A percentile compares a stretch with the other conserved stretches of the same genome.
phyloP scores from a whole-genome alignment of 2,113 vertebrate species.

The Circaetus gallicus region DNA sequence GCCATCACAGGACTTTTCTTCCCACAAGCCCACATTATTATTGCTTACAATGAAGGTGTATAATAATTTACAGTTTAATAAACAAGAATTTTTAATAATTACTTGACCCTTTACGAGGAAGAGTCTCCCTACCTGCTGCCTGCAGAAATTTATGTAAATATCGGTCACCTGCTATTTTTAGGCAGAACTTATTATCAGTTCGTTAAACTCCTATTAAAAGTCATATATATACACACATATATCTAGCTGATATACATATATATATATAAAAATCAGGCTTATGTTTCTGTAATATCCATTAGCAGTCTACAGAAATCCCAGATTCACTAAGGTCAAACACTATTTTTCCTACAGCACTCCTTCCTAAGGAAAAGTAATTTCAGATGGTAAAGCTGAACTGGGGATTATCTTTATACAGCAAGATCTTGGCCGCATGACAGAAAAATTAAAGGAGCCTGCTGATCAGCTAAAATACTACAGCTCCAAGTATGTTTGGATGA shows the following conservation, averaged over 20 bases:
- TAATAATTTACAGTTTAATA: neutral
- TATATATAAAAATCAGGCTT: neutral
- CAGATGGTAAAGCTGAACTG: neutral
- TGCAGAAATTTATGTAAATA: neutral
- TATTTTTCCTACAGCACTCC: neutral
- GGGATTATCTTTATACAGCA: constrained; percentile 25
- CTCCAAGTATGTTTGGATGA: constrained; percentile 34
- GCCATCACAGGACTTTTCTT: neutral
- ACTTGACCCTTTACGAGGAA: neutral
- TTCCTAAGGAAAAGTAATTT: constrained; percentile 6
- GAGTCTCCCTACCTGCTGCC: neutral
- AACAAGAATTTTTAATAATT: neutral
- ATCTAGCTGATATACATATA: neutral
- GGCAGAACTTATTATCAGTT: neutral
- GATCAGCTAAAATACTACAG: constrained; percentile 43
- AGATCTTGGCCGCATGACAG: constrained; percentile 39
- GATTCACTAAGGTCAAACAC: neutral
- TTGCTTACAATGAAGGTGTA: neutral
- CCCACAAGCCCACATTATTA: neutral
- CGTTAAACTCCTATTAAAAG: neutral
- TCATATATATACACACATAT: neutral
- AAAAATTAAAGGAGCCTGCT: constrained; percentile 43
- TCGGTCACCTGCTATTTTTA: neutral
- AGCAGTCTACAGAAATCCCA: neutral
- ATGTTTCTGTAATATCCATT: neutral